Conservation (phyloP, 2,888 invertebrate genomes). For the Hemaris fuciformis region DNA sequence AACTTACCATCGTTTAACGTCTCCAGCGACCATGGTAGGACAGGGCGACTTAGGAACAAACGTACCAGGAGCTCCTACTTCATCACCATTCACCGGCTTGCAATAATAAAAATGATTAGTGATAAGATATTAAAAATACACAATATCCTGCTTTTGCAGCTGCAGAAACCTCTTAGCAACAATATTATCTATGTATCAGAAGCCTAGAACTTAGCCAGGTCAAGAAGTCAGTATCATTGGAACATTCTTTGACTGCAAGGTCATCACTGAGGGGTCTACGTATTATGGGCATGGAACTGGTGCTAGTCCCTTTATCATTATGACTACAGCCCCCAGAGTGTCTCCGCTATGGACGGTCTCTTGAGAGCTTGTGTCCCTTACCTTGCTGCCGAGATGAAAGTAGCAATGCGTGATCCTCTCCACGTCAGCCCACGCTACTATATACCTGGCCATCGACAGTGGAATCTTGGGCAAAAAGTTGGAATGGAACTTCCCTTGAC, state of each 20-base stretch:
- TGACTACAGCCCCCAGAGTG: too few species aligned
- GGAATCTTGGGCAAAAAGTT: conserved; percentile 76
- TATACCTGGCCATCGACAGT: conserved; percentile 62
- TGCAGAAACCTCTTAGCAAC: too few species aligned
- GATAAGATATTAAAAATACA: too few species aligned
- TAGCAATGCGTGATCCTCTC: conserved; percentile 69
- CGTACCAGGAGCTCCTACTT: conserved; percentile 32
- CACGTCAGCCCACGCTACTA: conserved; percentile 75
- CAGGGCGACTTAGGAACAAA: conserved; percentile 48
- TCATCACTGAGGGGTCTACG: too few species aligned
- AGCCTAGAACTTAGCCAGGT: too few species aligned
- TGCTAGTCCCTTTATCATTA: too few species aligned
- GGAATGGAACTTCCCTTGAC: conserved; percentile 75
- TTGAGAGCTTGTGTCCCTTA: conserved; percentile 25
- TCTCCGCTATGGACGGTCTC: too few species aligned
- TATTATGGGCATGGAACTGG: too few species aligned
- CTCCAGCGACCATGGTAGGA: conserved; percentile 40
- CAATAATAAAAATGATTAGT: not conserved
- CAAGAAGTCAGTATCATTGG: too few species aligned
- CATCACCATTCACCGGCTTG: conserved; percentile 47
- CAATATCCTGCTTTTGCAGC: too few species aligned
- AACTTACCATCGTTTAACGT: conserved; percentile 54
- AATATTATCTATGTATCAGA: too few species aligned
- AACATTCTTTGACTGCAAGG: too few species aligned
- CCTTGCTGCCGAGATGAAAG: conserved; percentile 59